Base-by-base conservation (phyloP, 2,888 invertebrate species). In the Notodonta dromedarius region DNA sequence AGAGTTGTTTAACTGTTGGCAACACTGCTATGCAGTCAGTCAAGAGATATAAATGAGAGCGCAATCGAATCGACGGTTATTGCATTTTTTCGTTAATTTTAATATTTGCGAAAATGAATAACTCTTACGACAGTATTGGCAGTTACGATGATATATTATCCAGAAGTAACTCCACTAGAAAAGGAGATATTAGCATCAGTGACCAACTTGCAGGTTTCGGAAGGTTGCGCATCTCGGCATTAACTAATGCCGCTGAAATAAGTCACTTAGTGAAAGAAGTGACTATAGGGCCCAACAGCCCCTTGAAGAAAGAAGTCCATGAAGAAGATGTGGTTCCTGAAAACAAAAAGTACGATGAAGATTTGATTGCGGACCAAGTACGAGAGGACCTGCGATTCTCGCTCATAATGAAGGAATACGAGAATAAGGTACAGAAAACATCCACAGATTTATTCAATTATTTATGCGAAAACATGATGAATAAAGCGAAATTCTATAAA, bases 171-270 rank as follows among this genome's bases (percentile, higher is more conserved):
- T 71, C 77, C 44, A 61, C 59, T 39, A 84, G 77, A 65, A 83
- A 79, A 68, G 77, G 78, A 12, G 85, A 89, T 62, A 69, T 84
- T 13, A 87, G 85, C 71, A 75, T 90, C 58, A 85, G 84, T 59
- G 87, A 87, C 57, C 78, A 86, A 56, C 76, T 91, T 32, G 80
- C 85, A 4, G 89, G 86, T 70, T 89, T 95, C 76, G 93, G 92
- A 60, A 90, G 90, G 73, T 80, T 95, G 56, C 94, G 95, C 72
- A 87, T 95, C 63, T 94, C 95, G 4, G 95, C 95, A 6, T 80
- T 96, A 35, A 92, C 90, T 48, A 96, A 95, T 80, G 94, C 94
- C 5, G 93, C 92, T 16, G 87, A 88, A 76, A 91, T 95, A 39
- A 94, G 94, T 64, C 89, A 91, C 4, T 76, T 83, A 46, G 85